phyloP scores from a whole-genome alignment of 1,140 invertebrate genomes.

The Neodiprion pinetum region DNA sequence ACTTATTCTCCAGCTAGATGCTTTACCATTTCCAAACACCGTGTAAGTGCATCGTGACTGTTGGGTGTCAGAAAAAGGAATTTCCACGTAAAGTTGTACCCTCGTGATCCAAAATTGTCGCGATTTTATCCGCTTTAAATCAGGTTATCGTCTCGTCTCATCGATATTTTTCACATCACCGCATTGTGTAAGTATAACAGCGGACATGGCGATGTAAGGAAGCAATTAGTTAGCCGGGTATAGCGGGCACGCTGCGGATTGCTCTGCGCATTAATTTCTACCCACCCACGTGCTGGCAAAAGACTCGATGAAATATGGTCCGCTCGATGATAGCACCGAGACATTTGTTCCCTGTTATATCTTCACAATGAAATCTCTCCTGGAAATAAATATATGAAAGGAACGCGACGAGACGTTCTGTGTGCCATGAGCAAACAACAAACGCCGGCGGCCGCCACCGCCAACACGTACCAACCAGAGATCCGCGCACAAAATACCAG shows the following conservation, averaged over 20 bases:
- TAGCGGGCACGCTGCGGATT: background rate
- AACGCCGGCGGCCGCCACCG: background rate
- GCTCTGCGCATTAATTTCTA: background rate
- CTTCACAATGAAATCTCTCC: background rate
- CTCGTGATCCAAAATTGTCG: too few relatives aligned
- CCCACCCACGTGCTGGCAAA: background rate
- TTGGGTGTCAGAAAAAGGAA: too few relatives aligned
- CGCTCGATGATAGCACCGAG: background rate
- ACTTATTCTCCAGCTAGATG: too few relatives aligned
- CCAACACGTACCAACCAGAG: background rate
- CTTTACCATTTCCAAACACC: too few relatives aligned
- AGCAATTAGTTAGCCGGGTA: too few relatives aligned
- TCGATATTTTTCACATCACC: too few relatives aligned
- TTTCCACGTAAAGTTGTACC: too few relatives aligned
- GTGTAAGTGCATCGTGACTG: too few relatives aligned
- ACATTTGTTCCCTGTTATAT: constrained; percentile 2
- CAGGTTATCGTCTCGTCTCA: too few relatives aligned
- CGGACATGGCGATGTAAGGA: too few relatives aligned
- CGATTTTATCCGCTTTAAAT: too few relatives aligned
- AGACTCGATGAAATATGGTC: background rate
- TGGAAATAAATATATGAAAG: background rate
- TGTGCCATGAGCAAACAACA: background rate
- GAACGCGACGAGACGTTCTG: background rate
- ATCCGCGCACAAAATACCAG: background rate
- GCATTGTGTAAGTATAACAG: too few relatives aligned